These are phyloP conservation scores for Huso huso DNA, from an alignment of 2,797 vertebrate genomes.

Conservation along the genomic window DNA sequence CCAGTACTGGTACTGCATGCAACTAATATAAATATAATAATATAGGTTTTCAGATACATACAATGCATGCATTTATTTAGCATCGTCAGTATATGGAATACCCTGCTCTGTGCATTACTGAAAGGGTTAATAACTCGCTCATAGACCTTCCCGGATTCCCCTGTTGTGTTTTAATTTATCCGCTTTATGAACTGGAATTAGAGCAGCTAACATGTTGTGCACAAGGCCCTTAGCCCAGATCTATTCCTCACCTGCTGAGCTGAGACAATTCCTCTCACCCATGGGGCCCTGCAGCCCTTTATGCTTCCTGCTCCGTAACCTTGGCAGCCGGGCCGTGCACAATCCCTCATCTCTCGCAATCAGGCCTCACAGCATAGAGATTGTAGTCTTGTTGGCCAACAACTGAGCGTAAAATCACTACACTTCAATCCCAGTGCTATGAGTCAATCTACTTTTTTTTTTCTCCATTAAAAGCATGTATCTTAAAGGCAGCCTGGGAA, in stretches of 20 bases:
- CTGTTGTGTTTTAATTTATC: constrained; percentile 43
- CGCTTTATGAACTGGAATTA: constrained; percentile 44
- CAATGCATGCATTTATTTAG: too few species aligned
- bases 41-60: too few species aligned
- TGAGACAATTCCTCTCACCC: constrained; percentile 53
- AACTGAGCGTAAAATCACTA: constrained; percentile 60
- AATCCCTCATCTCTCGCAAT: constrained; percentile 44
- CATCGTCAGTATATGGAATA: too few species aligned
- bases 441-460: constrained; percentile 51
- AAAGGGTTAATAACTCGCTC: constrained; percentile 41
- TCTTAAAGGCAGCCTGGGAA: constrained; percentile 12
- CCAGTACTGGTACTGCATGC: too few species aligned
- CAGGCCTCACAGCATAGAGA: constrained; percentile 52
- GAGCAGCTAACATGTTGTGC: constrained; percentile 43
- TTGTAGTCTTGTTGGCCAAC: constrained; percentile 58
- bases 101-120: constrained; percentile 9
- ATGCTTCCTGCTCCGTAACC: constrained; percentile 49
- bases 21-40: too few species aligned
- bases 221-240: constrained; percentile 42
- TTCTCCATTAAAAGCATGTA: constrained; percentile 21
- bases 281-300: constrained; percentile 46
- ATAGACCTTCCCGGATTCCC: constrained; percentile 34
- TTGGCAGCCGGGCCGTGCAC: constrained; percentile 44
- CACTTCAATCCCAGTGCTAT: constrained; percentile 38
- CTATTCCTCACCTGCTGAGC: constrained; percentile 58